Conservation (phyloP, 2,797 vertebrate species). For the Salmo trutta region DNA sequence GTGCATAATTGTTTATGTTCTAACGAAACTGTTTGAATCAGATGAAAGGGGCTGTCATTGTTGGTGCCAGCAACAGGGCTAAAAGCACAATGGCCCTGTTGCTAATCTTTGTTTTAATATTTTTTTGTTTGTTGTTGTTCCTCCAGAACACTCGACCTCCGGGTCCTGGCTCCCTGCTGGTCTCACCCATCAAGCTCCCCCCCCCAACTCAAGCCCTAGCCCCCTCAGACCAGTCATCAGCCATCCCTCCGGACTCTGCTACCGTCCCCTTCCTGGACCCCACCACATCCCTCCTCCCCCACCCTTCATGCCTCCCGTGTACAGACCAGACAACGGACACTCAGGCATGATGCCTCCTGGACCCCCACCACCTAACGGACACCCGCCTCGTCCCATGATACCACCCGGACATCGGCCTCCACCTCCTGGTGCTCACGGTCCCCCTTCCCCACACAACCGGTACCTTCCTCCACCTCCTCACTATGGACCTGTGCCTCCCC, state of each 20-base stretch:
- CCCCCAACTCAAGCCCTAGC: conserved; percentile 59
- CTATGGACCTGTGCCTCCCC: conserved; percentile 66
- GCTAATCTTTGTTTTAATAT: background rate
- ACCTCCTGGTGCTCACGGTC: conserved; percentile 32
- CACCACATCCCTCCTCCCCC: conserved; percentile 53
- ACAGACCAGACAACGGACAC: conserved; percentile 53
- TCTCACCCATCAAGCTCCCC: conserved; percentile 80
- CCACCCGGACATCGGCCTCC: background rate
- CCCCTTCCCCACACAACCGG: conserved; percentile 64
- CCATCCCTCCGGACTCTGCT: conserved; percentile 51
- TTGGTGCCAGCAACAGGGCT: background rate
- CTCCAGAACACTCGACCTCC: conserved; percentile 67
- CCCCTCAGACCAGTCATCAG: conserved; percentile 51
- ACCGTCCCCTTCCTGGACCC: conserved; percentile 47
- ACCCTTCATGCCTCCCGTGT: conserved; percentile 34
- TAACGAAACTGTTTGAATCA: conserved; percentile 4
- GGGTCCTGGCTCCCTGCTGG: conserved; percentile 84
- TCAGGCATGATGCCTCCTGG: conserved; percentile 58
- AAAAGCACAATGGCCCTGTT: background rate
- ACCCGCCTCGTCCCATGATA: conserved; percentile 50
- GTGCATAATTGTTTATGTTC: conserved; percentile 36
- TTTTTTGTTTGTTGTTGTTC: background rate
- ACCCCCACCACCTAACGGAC: conserved; percentile 64
- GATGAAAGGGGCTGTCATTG: background rate
- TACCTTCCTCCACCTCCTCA: conserved; percentile 58